Percentiles rank a stretch among this genome's conserved stretches.
Conservation (phyloP, 1,140 invertebrate species). For the Mylabris phalerata region DNA sequence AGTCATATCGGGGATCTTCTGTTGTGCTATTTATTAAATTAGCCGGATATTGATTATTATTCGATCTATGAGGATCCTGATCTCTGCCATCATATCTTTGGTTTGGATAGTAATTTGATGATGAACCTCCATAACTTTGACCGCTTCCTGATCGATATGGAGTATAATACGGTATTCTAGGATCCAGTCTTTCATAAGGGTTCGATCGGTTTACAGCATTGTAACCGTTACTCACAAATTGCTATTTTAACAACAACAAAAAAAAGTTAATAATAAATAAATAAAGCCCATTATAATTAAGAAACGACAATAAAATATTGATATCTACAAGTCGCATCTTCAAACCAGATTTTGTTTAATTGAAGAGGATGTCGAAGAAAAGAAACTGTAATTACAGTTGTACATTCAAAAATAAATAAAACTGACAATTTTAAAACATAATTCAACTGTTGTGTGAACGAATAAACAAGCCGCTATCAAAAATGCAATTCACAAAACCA, state of each 20-base stretch:
- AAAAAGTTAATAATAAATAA: no score
- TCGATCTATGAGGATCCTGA: neutral
- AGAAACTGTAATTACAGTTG: no score
- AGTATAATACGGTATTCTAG: neutral
- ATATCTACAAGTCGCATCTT: constrained; percentile 4
- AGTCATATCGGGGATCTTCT: neutral
- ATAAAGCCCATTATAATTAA: no score
- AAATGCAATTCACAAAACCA: constrained; percentile 5
- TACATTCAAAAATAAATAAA: neutral
- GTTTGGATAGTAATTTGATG: neutral
- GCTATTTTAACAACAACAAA: constrained; percentile 14
- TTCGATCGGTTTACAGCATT: constrained; percentile 24
- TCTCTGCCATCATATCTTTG: neutral
- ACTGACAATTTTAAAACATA: constrained; percentile 3
- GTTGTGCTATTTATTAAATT: neutral
- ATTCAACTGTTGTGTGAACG: neutral
- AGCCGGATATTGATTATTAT: neutral
- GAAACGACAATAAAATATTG: constrained; percentile 4
- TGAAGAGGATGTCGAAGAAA: no score
- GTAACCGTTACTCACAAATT: constrained; percentile 26
- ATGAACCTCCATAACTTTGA: neutral
- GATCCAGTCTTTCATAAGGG: constrained; percentile 20
- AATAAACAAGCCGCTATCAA: constrained; percentile 1
- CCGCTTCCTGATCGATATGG: neutral
- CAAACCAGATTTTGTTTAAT: constrained; percentile 6